Percentiles rank a stretch among this genome's conserved stretches.
These are phyloP conservation scores for Pseudopodoces humilis DNA, from an alignment of 2,113 vertebrate genomes.

Conservation along the genomic window DNA sequence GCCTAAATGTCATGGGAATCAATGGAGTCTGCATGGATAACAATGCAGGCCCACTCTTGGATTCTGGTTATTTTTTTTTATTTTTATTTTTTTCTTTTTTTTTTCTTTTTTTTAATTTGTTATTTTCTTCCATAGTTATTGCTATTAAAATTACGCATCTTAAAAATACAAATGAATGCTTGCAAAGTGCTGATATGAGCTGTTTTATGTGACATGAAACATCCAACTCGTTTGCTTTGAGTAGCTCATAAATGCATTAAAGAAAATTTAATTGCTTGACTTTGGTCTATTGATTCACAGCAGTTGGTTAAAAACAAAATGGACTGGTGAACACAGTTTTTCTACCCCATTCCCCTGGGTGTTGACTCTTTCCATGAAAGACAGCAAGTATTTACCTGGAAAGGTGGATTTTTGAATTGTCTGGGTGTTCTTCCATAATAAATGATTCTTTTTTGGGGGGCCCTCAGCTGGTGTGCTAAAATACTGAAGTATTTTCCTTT, in stretches of 20 bases:
- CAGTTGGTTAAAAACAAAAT: background rate
- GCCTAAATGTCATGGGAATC: background rate
- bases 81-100: fast-evolving
- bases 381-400: background rate
- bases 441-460: background rate
- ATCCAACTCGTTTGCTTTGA: background rate
- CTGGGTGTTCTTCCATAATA: slow-evolving; percentile 9
- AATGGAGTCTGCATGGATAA: background rate
- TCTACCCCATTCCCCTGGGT: background rate
- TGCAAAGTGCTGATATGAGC: background rate
- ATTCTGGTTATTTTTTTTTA: background rate
- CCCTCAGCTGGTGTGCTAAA: background rate
- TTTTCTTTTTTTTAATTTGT: too few relatives aligned
- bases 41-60: background rate
- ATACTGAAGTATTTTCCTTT: slow-evolving; percentile 30
- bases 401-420: slow-evolving; percentile 26
- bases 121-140: background rate
- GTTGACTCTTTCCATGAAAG: background rate
- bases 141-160: background rate
- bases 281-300: background rate
- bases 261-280: background rate
- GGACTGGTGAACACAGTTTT: background rate
- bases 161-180: background rate
- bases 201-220: background rate
- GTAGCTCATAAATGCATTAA: background rate